phyloP scores from a whole-genome alignment of 2,888 invertebrate genomes.

The Acrocyrtus sp. region DNA sequence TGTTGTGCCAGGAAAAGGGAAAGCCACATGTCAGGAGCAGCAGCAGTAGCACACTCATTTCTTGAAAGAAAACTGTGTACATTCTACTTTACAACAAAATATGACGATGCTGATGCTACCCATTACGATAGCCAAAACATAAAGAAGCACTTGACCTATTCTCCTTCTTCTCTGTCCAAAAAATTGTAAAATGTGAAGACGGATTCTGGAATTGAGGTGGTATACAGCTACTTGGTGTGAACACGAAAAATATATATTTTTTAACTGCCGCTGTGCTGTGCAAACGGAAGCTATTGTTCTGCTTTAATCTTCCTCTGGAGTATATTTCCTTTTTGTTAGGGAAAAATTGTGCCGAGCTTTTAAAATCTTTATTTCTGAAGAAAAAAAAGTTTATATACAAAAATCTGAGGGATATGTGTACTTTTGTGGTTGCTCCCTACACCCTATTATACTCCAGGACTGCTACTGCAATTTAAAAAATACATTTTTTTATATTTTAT shows the following conservation, averaged over 20 bases:
- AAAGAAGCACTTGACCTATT: slow-evolving; percentile 31
- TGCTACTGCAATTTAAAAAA: no score
- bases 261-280: slow-evolving; percentile 17
- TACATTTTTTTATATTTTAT: no score
- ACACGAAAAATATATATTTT: slow-evolving; percentile 12
- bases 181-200: no score
- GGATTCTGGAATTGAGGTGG: no score
- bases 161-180: neutral
- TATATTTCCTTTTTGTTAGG: slow-evolving; percentile 26
- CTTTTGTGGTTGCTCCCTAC: no score
- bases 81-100: slow-evolving; percentile 6
- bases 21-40: slow-evolving; percentile 16
- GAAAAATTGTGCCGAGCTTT: no score
- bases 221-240: no score
- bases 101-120: no score
- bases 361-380: no score
- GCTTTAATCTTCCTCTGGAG: slow-evolving; percentile 39
- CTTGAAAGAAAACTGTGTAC: neutral
- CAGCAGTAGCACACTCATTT: neutral
- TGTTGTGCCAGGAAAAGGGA: slow-evolving; percentile 13
- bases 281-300: slow-evolving; percentile 42
- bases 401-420: no score
- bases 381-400: no score
- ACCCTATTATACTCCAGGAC: no score
- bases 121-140: slow-evolving; percentile 37